Evolutionary conservation across 2,888 invertebrate species (phyloP).

Genomic region (Plusia festucae): DNA sequence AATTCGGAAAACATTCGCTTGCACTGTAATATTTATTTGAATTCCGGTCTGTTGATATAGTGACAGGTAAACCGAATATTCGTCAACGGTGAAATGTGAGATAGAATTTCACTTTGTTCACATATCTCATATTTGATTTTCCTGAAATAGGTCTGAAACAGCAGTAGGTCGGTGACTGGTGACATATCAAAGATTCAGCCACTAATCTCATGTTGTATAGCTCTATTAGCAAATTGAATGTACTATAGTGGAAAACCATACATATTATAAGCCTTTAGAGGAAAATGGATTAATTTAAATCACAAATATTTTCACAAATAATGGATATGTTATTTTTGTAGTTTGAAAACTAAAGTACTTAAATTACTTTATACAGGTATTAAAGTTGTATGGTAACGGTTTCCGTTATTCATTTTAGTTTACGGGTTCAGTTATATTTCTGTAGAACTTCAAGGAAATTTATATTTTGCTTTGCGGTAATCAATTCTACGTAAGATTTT

Average conservation of each 20-base stretch:
- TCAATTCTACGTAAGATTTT: too few relatives aligned
- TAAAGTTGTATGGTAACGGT: too few relatives aligned
- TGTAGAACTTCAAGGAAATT: too few relatives aligned
- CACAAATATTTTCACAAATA: too few relatives aligned
- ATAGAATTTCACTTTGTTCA: slow-evolving; percentile 18
- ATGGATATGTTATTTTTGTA: too few relatives aligned
- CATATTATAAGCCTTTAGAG: too few relatives aligned
- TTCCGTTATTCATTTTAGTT: too few relatives aligned
- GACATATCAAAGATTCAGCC: slow-evolving; percentile 14
- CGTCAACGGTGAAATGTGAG: slow-evolving; percentile 19
- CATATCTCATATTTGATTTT: slow-evolving; percentile 34
- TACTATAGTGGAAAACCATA: background rate
- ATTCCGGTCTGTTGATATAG: background rate
- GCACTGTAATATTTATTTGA: background rate
- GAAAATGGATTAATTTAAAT: too few relatives aligned
- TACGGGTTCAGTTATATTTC: too few relatives aligned
- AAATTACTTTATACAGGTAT: too few relatives aligned
- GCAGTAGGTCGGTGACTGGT: slow-evolving; percentile 12
- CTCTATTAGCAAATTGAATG: slow-evolving; percentile 6
- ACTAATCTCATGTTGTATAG: background rate
- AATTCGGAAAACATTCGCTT: background rate
- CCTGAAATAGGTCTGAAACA: slow-evolving; percentile 18
- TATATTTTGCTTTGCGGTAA: background rate
- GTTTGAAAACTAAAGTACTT: too few relatives aligned
- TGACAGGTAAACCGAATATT: slow-evolving; percentile 15